phyloP scores from a whole-genome alignment of 2,113 vertebrate genomes.

The Acanthochromis polyacanthus region DNA sequence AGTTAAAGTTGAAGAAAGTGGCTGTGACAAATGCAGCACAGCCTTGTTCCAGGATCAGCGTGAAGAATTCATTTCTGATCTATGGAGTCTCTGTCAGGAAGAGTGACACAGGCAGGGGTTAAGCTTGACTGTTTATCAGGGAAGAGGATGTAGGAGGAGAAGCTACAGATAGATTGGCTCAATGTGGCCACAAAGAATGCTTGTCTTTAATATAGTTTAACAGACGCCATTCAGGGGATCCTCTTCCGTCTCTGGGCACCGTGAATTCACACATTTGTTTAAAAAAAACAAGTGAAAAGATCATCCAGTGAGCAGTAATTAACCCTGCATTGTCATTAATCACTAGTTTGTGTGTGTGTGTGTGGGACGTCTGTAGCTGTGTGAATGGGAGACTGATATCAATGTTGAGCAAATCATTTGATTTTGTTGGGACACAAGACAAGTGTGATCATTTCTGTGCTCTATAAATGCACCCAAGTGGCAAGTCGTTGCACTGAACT shows the following conservation, averaged over 20 bases:
- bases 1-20: conserved; percentile 79
- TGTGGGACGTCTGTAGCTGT: background rate
- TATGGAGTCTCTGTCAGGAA: conserved; percentile 60
- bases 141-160: conserved; percentile 43
- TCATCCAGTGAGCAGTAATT: background rate
- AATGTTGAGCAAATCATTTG: background rate
- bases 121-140: conserved; percentile 60
- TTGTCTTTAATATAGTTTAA: conserved; percentile 20
- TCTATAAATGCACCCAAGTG: conserved; percentile 11
- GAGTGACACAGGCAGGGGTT: conserved; percentile 77
- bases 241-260: background rate
- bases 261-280: background rate
- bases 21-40: conserved; percentile 80
- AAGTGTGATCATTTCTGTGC: background rate
- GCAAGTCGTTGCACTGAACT: background rate
- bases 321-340: background rate
- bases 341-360: conserved; percentile 1
- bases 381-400: background rate
- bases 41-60: conserved; percentile 79
- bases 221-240: background rate
- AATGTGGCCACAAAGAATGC: conserved; percentile 19
- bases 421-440: background rate
- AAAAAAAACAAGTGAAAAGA: background rate
- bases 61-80: conserved; percentile 81
- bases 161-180: conserved; percentile 34